These are phyloP conservation scores for Anguilla pacifica DNA, from an alignment of 2,797 vertebrate genomes.

Conservation along the genomic window DNA sequence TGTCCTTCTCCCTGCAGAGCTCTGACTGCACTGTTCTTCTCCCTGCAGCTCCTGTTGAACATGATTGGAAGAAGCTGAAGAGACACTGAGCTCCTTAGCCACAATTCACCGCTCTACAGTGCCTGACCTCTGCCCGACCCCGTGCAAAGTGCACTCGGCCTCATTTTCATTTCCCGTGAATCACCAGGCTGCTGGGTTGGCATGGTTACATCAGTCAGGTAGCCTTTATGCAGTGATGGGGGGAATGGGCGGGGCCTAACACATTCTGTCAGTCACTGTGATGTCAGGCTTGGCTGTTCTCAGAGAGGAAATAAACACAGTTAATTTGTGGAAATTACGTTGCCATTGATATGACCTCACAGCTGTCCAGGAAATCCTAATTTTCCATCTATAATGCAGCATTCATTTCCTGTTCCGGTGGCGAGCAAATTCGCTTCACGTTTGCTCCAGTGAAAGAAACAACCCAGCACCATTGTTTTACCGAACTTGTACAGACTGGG, in stretches of 20 bases:
- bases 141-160: neutral
- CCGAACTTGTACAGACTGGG: too few relatives aligned
- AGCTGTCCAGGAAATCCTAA: too few relatives aligned
- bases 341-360: neutral
- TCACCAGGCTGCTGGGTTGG: neutral
- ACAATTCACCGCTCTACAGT: neutral
- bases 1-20: too few relatives aligned
- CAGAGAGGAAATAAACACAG: neutral
- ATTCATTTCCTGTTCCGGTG: too few relatives aligned
- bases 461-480: too few relatives aligned
- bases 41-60: conserved; percentile 70
- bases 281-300: neutral
- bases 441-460: too few relatives aligned
- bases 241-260: neutral
- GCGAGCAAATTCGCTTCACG: too few relatives aligned
- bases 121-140: neutral
- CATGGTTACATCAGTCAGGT: neutral
- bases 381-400: too few relatives aligned
- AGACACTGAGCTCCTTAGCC: neutral
- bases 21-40: conserved; percentile 17
- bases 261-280: neutral
- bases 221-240: neutral
- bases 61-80: conserved; percentile 71
- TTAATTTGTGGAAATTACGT: neutral
- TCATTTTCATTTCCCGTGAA: neutral